Evolutionary conservation across 2,113 vertebrate species (phyloP), one percentile per base, ranked within the genome.

Genomic region (Apaloderma vittatum): DNA sequence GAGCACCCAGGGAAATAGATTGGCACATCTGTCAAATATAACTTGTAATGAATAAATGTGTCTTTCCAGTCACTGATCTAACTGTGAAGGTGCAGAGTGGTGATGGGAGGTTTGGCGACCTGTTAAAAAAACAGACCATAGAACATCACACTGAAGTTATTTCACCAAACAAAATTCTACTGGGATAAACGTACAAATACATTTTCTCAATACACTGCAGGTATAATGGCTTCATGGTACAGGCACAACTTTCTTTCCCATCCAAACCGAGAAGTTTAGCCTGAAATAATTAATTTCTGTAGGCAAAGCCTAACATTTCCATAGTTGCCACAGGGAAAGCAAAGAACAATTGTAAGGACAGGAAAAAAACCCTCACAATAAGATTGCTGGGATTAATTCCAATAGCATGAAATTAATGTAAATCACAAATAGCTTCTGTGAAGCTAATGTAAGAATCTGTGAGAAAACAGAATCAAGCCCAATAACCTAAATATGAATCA

Each of bases 391-490:
- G 94, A 95, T 78, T 87, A 87, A 92, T 91, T 96, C 89, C 68
- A 95, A 49, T 52, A 91, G 86, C 84, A 91, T 91, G 91, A 96
- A 94, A 94, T 96, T 87, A 93, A 89, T 93, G 86, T 96, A 96
- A 97, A 96, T 94, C 91, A 94, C 63, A 97, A 95, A 86, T 61
- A 88, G 59, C 58, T 92, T 73, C 73, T 65, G 74, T 89, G 89
- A 96, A 96, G 65, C 70, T 48, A 57, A 86, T 52, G 72, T 46
- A 84, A 86, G 70, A 67, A 89, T 57, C 65, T 89, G 61, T 93
- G 70, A 93, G 91, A 93, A 93, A 91, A 21, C 49, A 94, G 68
- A 91, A 94, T 58, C 23, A 55, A 61, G 57, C 51, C 68, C 34
- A 95, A 55, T 59, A 93, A 83, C 11, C 51, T 90, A 88, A 83